phyloP scores from a whole-genome alignment of 2,113 vertebrate genomes.

The Pedionomus torquatus region DNA sequence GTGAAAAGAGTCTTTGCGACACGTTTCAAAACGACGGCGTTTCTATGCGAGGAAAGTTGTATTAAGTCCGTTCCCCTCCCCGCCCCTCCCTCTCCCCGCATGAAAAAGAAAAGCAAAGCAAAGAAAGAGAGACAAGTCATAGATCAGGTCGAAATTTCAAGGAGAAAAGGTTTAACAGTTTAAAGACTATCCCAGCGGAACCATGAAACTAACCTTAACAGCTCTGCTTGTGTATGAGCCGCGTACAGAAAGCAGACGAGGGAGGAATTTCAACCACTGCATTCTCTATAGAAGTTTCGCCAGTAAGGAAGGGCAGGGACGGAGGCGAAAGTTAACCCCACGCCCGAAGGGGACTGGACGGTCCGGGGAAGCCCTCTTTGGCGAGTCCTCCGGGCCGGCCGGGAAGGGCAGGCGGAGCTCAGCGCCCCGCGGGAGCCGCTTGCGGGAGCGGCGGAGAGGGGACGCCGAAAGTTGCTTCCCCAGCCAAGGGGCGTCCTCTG shows the following conservation, averaged over 20 bases:
- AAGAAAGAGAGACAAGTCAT: neutral
- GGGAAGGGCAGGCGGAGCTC: no score
- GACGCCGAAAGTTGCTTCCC: neutral
- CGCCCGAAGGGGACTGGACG: neutral
- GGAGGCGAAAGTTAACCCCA: neutral
- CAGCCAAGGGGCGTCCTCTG: neutral
- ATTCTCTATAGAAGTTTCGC: neutral
- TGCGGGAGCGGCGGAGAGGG: neutral
- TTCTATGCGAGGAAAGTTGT: neutral
- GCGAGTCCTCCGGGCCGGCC: neutral
- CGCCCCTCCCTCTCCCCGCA: accelerated
- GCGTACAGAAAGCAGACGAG: neutral
- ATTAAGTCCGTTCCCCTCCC: neutral
- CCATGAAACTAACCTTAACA: neutral
- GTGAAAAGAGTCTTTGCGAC: neutral
- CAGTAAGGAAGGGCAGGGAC: neutral
- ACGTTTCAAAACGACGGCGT: neutral
- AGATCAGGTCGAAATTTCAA: neutral
- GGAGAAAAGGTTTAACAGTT: neutral
- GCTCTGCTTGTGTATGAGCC: neutral
- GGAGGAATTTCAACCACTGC: neutral
- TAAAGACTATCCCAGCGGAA: neutral
- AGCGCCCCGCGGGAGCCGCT: neutral
- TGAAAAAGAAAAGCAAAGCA: accelerated
- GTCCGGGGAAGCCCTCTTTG: no score